phyloP scores from a whole-genome alignment of 2,797 vertebrate genomes.

The Clamator glandarius region DNA sequence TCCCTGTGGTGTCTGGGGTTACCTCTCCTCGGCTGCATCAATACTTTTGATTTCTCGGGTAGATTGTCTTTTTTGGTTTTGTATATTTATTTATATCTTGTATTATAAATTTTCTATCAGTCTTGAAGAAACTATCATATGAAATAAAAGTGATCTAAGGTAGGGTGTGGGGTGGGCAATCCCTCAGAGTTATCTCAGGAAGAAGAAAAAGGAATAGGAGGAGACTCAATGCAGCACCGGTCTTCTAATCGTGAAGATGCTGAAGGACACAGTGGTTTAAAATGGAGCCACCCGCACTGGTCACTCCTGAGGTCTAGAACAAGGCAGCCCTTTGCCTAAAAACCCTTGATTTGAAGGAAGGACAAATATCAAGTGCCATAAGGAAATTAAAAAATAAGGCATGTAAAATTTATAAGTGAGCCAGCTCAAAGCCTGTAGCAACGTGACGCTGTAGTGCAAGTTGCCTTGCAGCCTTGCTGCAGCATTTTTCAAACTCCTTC shows the following conservation, averaged over 20 bases:
- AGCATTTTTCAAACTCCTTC: background rate
- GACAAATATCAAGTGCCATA: background rate
- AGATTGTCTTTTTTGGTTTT: background rate
- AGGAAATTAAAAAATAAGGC: background rate
- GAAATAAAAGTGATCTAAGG: background rate
- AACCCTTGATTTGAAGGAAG: background rate
- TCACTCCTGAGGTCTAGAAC: background rate
- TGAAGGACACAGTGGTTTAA: background rate
- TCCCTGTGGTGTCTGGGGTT: background rate
- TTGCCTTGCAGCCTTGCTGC: fast-evolving
- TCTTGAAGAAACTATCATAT: background rate
- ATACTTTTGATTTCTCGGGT: background rate
- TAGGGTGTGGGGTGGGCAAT: background rate
- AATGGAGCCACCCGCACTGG: fast-evolving
- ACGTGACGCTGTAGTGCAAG: fast-evolving
- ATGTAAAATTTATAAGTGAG: background rate
- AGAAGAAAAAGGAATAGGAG: background rate
- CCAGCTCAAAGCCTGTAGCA: background rate
- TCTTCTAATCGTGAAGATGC: background rate
- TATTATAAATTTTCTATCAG: background rate
- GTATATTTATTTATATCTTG: background rate
- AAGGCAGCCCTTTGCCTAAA: background rate
- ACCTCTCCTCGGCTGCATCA: background rate
- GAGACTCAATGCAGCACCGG: background rate
- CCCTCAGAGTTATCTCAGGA: background rate